Evolutionary conservation across 1,140 invertebrate species (phyloP), one percentile per base, ranked within the genome.

Genomic region (Neodiprion lecontei): DNA sequence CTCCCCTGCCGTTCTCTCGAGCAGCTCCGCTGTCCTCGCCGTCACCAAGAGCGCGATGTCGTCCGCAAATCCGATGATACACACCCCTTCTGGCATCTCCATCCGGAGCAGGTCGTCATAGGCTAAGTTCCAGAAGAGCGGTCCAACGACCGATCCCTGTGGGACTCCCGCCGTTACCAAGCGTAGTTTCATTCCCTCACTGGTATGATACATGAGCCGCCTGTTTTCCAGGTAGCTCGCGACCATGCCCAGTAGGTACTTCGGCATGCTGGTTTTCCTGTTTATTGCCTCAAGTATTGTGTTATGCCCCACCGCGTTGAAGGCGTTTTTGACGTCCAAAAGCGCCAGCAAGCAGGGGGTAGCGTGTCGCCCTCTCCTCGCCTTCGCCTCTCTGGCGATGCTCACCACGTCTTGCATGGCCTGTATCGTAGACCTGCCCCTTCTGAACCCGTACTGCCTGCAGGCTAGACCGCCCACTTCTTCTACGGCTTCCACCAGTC

Each of bases 21-120:
- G 76, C 4, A 74, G 48, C n/a, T 79, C 68, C 4, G 72, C 21
- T 40, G 69, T 10, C 68, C 73, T 76, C 10, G 50, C 76, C 7
- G 53, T 53, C 0, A 80, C 78, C 3, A 80, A 66, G 0, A 79
- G 14, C 1, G 77, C 79, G 1, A 82, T 48, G 67, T 84, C 81
- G 68, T 84, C 84, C 8, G 83, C 83, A 66, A 78, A 85, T 9
- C 74, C 81, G 0, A 82, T 53, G 0, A 77, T 49, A 1, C 21
- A 68, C 3, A 67, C 69, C 0, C 68, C 78, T 53, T 72, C 48
- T 28, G 72, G 76, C 12, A 83, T 5, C 40, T 73, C 53, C 47
- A 79, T 50, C 9, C 65, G 72, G 10, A 84, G 77, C 0, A 84
- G 48, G 17, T 17, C 17, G 17, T 17, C 17, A 17, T 17, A 17